Conservation (phyloP, 2,888 invertebrate species). For the Synanthedon formicaeformis region DNA sequence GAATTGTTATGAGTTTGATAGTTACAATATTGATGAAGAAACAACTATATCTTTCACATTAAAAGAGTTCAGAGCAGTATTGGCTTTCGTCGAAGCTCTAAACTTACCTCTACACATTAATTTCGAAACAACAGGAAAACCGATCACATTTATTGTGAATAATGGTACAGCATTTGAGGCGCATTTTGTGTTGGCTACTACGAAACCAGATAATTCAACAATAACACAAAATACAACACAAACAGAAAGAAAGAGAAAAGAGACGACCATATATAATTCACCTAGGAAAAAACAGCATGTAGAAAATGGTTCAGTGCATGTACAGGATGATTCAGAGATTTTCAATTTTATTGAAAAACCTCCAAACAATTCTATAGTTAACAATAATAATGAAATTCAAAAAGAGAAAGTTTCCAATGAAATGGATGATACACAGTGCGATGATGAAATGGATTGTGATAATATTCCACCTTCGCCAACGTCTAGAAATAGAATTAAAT, state of each 20-base stretch:
- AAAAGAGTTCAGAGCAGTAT: constrained; percentile 84
- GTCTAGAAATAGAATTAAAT: constrained; percentile 68
- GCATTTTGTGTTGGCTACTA: constrained; percentile 83
- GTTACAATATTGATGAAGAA: constrained; percentile 73
- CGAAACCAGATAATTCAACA: constrained; percentile 69
- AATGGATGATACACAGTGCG: constrained; percentile 9
- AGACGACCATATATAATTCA: constrained; percentile 20
- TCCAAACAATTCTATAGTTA: constrained; percentile 19
- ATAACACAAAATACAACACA: constrained; percentile 47
- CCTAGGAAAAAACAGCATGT: constrained; percentile 50
- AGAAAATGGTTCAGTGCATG: constrained; percentile 34
- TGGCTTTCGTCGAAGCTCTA: constrained; percentile 82
- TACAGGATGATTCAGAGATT: constrained; percentile 62
- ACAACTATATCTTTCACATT: constrained; percentile 86
- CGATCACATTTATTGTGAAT: constrained; percentile 80
- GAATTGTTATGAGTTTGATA: constrained; percentile 79
- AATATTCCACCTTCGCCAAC: constrained; percentile 73
- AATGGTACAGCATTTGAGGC: constrained; percentile 81
- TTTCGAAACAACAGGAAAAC: constrained; percentile 84
- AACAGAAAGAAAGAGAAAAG: constrained; percentile 36
- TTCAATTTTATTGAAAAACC: constrained; percentile 62
- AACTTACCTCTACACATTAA: constrained; percentile 76
- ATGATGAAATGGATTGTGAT: constrained; percentile 44
- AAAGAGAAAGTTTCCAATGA: constrained; percentile 10
- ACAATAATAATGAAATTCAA: constrained; percentile 9